Evolutionary conservation across 2,113 vertebrate genomes (phyloP).

Genomic region (Narcine bancroftii): DNA sequence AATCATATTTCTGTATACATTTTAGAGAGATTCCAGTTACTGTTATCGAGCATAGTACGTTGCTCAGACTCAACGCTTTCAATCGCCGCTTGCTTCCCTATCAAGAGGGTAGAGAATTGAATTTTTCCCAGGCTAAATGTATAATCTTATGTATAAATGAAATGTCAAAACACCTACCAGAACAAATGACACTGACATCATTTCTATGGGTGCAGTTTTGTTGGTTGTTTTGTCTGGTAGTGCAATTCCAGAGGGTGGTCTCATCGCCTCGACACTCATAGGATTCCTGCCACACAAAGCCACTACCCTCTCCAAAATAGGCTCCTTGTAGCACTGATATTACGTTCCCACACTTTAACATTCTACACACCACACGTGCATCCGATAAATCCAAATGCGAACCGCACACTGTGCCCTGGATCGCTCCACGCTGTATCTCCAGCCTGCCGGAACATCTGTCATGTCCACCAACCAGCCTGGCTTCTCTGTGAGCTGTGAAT

Average conservation of each 20-base stretch:
- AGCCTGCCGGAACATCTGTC: slow-evolving; percentile 35
- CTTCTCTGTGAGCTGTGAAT: neutral
- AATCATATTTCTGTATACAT: too few relatives aligned
- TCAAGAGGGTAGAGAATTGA: too few relatives aligned
- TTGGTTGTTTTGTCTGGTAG: slow-evolving; percentile 15
- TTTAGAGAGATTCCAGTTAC: too few relatives aligned
- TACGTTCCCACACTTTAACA: slow-evolving; percentile 44
- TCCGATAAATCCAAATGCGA: slow-evolving; percentile 41
- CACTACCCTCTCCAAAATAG: slow-evolving; percentile 20
- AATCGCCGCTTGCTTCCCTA: too few relatives aligned
- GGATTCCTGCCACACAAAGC: slow-evolving; percentile 41
- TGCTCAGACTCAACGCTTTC: too few relatives aligned
- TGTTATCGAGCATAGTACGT: too few relatives aligned
- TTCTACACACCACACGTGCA: slow-evolving; percentile 44
- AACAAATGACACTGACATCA: neutral
- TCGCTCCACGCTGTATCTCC: neutral
- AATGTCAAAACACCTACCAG: neutral
- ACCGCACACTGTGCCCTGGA: neutral
- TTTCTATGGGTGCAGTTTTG: neutral
- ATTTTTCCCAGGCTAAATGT: too few relatives aligned
- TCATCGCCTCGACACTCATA: slow-evolving; percentile 45
- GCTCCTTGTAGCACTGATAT: slow-evolving; percentile 38
- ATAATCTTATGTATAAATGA: too few relatives aligned
- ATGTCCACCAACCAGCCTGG: neutral
- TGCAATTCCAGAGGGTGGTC: slow-evolving; percentile 42